These are phyloP conservation scores for Drosophila pectinifera DNA, from an alignment of 1,140 invertebrate species.

Conservation along the genomic window DNA sequence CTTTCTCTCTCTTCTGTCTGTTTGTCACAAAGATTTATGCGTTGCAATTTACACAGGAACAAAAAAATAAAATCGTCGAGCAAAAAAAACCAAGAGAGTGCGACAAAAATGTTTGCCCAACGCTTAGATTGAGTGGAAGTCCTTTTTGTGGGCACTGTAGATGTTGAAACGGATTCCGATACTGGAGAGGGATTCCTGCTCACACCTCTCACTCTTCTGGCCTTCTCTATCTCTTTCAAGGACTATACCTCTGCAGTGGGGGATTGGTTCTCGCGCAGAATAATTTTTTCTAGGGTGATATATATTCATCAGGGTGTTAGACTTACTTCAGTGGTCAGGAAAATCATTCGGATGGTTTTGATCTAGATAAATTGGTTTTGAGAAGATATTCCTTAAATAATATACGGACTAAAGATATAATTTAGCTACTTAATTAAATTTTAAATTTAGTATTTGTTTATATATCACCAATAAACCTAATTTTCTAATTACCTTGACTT, in stretches of 20 bases:
- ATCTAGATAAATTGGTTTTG: constrained; percentile 16
- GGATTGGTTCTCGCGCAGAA: constrained; percentile 3
- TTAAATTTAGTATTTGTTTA: background rate
- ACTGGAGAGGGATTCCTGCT: constrained; percentile 13
- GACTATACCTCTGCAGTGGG: constrained; percentile 1
- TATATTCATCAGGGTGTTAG: constrained; percentile 47
- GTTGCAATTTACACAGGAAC: constrained; percentile 77
- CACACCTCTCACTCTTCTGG: background rate
- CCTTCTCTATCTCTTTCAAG: constrained; percentile 22
- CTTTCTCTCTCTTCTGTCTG: constrained; percentile 38
- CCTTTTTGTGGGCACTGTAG: constrained; percentile 50
- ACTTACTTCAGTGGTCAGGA: constrained; percentile 4
- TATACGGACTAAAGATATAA: too few relatives aligned
- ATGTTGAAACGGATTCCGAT: constrained; percentile 49
- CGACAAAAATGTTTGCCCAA: constrained; percentile 67
- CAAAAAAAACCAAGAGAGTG: constrained; percentile 33
- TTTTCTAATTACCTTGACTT: background rate
- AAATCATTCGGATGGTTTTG: constrained; percentile 1
- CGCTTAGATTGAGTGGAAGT: constrained; percentile 78
- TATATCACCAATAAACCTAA: background rate
- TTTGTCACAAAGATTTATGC: constrained; percentile 81
- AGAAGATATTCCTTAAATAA: too few relatives aligned
- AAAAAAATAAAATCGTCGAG: constrained; percentile 8
- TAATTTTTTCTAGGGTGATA: constrained; percentile 14
- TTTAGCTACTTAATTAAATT: too few relatives aligned